Base-by-base conservation (phyloP, 2,888 invertebrate species). In the Allolobophora icterica region DNA sequence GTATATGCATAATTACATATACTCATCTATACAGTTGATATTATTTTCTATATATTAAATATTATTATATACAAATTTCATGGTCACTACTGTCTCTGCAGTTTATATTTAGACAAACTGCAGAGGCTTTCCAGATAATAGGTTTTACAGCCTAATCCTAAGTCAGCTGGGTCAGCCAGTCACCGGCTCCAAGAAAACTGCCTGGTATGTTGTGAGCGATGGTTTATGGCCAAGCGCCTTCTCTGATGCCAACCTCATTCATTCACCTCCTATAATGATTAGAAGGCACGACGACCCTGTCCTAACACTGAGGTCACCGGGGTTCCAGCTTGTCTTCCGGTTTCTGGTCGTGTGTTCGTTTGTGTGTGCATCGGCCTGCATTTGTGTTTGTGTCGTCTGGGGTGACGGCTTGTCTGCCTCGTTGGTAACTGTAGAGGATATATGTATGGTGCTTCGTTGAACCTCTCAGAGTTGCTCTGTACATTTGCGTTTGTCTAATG, bases 101-200 rank as follows among this genome's bases (percentile, higher is more conserved):
- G n/a, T 5, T 71, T 71, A 71, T n/a, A 71, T 71, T 30, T 71
- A 71, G 71, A 71, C 71, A n/a, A 71, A 71, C 30, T 71, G 19
- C 2, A n/a, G n/a, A n/a, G 71, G 30, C 71, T 71, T n/a, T 71
- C n/a, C 71, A 71, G 71, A 71, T n/a, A 71, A 71, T 71, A 71
- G 71, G n/a, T 71, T 71, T 71, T 30, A 71, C 71, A 71, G 71
- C 71, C 71, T 71, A 71, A 71, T 71, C n/a, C 71, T n/a, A 71
- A 30, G 71, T 71, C 71, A 71, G n/a, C n/a, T 71, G 71, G 71
- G 71, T 71, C 71, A 71, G 52, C 52, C 52, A 52, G 52, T n/a
- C 71, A 71, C n/a, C 71, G 11, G n/a, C 71, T n/a, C 71, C n/a
- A 71, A 5, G 71, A 71, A 71, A n/a, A 71, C 4, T 71, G 71